Base-by-base conservation (phyloP, 1,140 invertebrate genomes). In the Diorhabda sublineata region DNA sequence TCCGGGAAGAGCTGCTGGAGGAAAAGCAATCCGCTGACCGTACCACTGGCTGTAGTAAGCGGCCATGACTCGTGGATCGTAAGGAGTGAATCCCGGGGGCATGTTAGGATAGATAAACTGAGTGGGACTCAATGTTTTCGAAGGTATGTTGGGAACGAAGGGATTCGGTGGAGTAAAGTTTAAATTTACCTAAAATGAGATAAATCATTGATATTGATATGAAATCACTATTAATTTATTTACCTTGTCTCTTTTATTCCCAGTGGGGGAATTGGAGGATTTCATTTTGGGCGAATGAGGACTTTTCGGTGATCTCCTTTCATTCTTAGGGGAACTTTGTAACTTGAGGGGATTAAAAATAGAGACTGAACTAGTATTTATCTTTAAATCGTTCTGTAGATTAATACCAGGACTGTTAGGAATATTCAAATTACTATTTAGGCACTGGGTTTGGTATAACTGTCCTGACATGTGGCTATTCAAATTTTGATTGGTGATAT, bases 121-220 rank as follows among this genome's bases (percentile, higher is more conserved):
- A 77, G 84, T 85, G 0, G 85, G 85, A 61, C 82, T 84, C 1
- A 85, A 77, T 2, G 84, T 86, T 2, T 82, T 83, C 2, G 83
- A 84, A 0, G 74, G 63, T 62, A 81, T 68, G 66, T 81, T 81
- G n/a, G 85, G 84, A 44, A 86, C 83, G 66, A 85, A 87, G 0
- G 85, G 85, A 74, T 85, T 86, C 0, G 85, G 69, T n/a, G 78
- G 79, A 1, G 79, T 81, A 64, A 78, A 81, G 47, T 73, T 79
- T 45, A 81, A 71, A 67, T 73, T 80, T 3, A 73, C 44, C 66
- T 68, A 59, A 7, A 56, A 47, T 26, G 26, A 26, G 1, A 11
- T 11, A 26, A 26, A 26, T 26, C 1, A 26, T 26, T 26, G 26
- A 26, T 26, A 26, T 26, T 1, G 0, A 1, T 26, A 26, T 26